Conservation (phyloP, 2,888 invertebrate genomes). For the Meiosimyza platycephala region DNA sequence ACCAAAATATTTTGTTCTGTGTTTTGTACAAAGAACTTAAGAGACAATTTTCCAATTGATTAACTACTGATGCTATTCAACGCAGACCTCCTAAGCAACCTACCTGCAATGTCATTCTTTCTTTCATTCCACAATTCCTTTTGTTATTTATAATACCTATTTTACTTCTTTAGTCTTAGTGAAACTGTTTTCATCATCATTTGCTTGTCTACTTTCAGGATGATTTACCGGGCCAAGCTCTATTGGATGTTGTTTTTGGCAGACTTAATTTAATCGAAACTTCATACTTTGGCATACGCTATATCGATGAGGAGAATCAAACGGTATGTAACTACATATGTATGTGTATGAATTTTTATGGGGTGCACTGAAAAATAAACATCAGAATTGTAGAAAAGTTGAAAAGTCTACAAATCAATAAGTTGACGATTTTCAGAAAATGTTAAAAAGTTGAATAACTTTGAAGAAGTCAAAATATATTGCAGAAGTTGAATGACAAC, state of each 20-base stretch:
- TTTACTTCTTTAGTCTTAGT: conserved; percentile 12
- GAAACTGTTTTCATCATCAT: conserved; percentile 28
- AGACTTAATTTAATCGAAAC: conserved; percentile 95
- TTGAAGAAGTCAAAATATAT: no score
- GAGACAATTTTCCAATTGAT: conserved; percentile 61
- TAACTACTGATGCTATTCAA: conserved; percentile 49
- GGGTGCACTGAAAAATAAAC: no score
- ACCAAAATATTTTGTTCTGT: neutral
- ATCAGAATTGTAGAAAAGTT: no score
- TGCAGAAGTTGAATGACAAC: no score
- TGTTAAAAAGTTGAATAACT: no score
- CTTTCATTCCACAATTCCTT: conserved; percentile 40
- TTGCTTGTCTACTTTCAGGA: conserved; percentile 75
- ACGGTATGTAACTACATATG: conserved; percentile 75
- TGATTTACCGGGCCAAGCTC: conserved; percentile 87
- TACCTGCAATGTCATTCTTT: conserved; percentile 30
- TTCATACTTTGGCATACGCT: conserved; percentile 95
- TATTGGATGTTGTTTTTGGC: conserved; percentile 91
- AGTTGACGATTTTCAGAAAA: no score
- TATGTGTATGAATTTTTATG: neutral
- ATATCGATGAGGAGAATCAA: conserved; percentile 92
- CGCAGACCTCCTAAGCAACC: conserved; percentile 7
- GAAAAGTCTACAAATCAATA: no score
- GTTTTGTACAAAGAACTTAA: conserved; percentile 9
- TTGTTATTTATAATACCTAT: conserved; percentile 3